Evolutionary conservation across 2,888 invertebrate species (phyloP), one percentile per base, ranked within the genome.

Genomic region (Beris morrisii): DNA sequence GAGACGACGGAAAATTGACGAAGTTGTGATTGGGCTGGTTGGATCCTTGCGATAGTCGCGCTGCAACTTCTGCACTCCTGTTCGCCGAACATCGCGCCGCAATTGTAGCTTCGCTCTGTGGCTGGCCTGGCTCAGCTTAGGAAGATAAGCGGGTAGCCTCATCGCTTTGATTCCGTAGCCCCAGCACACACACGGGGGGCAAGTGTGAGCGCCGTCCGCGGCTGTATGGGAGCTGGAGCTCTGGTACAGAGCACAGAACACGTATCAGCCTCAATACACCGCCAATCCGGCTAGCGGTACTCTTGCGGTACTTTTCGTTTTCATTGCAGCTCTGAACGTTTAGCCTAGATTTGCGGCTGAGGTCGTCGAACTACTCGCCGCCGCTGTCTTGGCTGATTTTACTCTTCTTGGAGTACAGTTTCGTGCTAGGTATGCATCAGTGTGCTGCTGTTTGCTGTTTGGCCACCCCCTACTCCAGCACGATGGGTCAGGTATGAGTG

Each of bases 241-340:
- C 15, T 22, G 48, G 6, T 48, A 12, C 15, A 48, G 7, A 22
- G 48, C 22, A 22, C 12, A 38, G 38, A 38, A 38, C 9, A 9
- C 7, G 38, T 9, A 5, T 9, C 38, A 38, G 38, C 38, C 9
- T 9, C 2, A 38, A 38, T 9, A 38, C 38, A 38, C 4, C 6
- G 22, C 31, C 45, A 53, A 53, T 28, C 48, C 38, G 73, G 72
- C 76, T 78, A 79, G 79, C 80, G 79, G 80, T 79, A 79, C 77
- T 75, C 75, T 81, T 80, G 79, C 80, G 80, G 80, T 80, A 79
- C 80, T 80, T 81, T 81, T 81, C 80, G 78, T 78, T 81, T 81
- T 81, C 80, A 80, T 80, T 80, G 79, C 80, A 79, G 76, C 79
- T 77, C 75, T 69, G 76, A 80, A 77, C 79, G 76, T 78, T 81